phyloP scores from a whole-genome alignment of 2,888 invertebrate genomes.

The Pteria penguin region DNA sequence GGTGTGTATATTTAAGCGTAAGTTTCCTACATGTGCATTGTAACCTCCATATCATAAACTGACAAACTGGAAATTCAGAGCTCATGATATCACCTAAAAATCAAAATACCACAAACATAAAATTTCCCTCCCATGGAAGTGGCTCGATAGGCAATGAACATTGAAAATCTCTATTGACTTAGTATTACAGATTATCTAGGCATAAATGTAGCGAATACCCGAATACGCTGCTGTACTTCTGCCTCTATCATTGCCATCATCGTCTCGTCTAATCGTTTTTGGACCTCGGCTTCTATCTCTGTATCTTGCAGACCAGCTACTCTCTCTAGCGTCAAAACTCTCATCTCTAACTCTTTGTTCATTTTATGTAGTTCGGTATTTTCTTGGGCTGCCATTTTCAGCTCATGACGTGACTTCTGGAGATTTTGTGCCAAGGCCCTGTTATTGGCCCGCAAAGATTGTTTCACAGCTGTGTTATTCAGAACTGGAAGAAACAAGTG shows the following conservation, averaged over 20 bases:
- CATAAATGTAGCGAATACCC: too few species aligned
- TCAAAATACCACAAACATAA: too few species aligned
- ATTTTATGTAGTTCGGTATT: slow-evolving; percentile 55
- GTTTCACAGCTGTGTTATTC: slow-evolving; percentile 58
- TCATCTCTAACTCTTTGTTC: slow-evolving; percentile 58
- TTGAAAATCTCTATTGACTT: too few species aligned
- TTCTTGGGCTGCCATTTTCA: slow-evolving; percentile 54
- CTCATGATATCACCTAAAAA: too few species aligned
- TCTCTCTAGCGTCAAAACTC: slow-evolving; percentile 51
- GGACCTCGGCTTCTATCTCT: slow-evolving; percentile 65
- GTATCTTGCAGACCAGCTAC: slow-evolving; percentile 60
- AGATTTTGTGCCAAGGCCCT: slow-evolving; percentile 70
- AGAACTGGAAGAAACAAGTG: neutral
- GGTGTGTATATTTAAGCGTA: too few species aligned
- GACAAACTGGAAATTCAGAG: too few species aligned
- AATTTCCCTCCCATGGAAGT: too few species aligned
- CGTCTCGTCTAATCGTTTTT: slow-evolving; percentile 57
- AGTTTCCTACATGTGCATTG: too few species aligned
- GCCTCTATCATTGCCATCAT: neutral
- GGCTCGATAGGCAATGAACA: too few species aligned
- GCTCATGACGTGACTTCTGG: slow-evolving; percentile 64
- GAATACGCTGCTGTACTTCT: neutral
- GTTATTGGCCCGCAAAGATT: slow-evolving; percentile 73
- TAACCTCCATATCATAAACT: too few species aligned
- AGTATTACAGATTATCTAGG: too few species aligned